These are phyloP conservation scores for Arnoldichthys spilopterus DNA, from an alignment of 2,797 vertebrate species.

Conservation along the genomic window DNA sequence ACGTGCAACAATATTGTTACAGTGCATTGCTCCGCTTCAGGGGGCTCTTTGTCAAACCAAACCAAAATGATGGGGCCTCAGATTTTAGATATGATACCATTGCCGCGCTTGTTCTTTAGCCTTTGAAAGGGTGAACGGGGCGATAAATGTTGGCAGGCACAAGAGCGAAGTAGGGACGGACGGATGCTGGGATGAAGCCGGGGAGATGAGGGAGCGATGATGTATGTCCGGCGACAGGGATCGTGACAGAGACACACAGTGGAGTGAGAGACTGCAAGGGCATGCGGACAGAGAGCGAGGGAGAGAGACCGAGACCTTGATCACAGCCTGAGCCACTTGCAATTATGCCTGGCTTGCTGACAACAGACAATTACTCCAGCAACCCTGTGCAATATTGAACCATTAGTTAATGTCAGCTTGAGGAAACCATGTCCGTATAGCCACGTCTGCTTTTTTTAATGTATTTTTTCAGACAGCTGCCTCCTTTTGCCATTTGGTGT, in stretches of 20 bases:
- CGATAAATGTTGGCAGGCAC: slow-evolving; percentile 64
- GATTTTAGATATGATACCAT: slow-evolving; percentile 6
- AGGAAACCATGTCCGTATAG: slow-evolving; percentile 45
- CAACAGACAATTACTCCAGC: slow-evolving; percentile 83
- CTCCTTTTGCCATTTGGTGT: neutral
- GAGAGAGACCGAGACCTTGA: slow-evolving; percentile 76
- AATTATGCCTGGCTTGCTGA: slow-evolving; percentile 83
- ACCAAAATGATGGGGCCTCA: neutral
- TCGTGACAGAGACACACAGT: slow-evolving; percentile 78
- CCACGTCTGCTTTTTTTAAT: slow-evolving; percentile 21
- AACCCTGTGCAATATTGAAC: slow-evolving; percentile 79
- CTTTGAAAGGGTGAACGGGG: slow-evolving; percentile 60
- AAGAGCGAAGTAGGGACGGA: slow-evolving; percentile 74
- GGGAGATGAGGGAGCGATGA: slow-evolving; percentile 66
- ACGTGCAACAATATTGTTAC: no score
- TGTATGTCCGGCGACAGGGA: slow-evolving; percentile 78
- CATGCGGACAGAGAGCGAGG: slow-evolving; percentile 62
- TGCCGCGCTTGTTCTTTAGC: slow-evolving; percentile 29
- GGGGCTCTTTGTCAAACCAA: neutral
- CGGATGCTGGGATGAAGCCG: slow-evolving; percentile 59
- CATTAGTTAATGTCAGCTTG: slow-evolving; percentile 76
- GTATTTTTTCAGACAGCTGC: neutral
- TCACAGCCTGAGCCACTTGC: slow-evolving; percentile 72
- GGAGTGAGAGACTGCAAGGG: slow-evolving; percentile 78
- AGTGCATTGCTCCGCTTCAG: neutral